These are phyloP conservation scores for Scelioninae gen. 1 DNA, from an alignment of 2,888 invertebrate genomes.

Conservation along the genomic window DNA sequence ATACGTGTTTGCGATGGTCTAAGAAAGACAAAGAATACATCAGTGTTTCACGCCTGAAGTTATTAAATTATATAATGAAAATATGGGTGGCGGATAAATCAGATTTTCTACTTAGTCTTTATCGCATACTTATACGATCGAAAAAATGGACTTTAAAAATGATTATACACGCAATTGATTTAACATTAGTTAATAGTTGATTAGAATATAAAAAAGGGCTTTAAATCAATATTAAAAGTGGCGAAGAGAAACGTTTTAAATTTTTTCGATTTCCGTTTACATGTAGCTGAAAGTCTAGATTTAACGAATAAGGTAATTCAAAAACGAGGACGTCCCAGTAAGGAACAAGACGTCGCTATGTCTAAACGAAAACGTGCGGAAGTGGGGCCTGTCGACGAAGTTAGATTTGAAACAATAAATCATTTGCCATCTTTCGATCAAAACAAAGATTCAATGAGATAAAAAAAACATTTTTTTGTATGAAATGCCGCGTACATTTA, in stretches of 20 bases:
- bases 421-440: slow-evolving; percentile 35
- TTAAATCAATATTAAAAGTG: not conserved
- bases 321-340: slow-evolving; percentile 33
- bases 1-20: slow-evolving; percentile 34
- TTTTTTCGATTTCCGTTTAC: slow-evolving; percentile 23
- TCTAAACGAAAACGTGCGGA: slow-evolving; percentile 24
- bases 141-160: slow-evolving; percentile 50
- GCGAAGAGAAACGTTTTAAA: slow-evolving; percentile 15
- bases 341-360: not conserved
- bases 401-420: slow-evolving; percentile 19
- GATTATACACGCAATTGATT: slow-evolving; percentile 34
- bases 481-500: slow-evolving; percentile 33
- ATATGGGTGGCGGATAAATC: slow-evolving; percentile 46
- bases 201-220: slow-evolving; percentile 42
- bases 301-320: not conserved
- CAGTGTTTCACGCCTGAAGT: slow-evolving; percentile 37
- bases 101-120: slow-evolving; percentile 31
- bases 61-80: slow-evolving; percentile 37
- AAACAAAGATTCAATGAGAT: slow-evolving; percentile 30
- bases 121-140: slow-evolving; percentile 31
- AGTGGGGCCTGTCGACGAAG: slow-evolving; percentile 17
- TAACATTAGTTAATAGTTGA: slow-evolving; percentile 26
- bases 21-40: slow-evolving; percentile 36
- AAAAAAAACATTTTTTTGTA: slow-evolving; percentile 34
- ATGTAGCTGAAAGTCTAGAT: slow-evolving; percentile 29